Evolutionary conservation across 2,797 vertebrate genomes (phyloP).

Genomic region (Chaetophractus vellerosus): DNA sequence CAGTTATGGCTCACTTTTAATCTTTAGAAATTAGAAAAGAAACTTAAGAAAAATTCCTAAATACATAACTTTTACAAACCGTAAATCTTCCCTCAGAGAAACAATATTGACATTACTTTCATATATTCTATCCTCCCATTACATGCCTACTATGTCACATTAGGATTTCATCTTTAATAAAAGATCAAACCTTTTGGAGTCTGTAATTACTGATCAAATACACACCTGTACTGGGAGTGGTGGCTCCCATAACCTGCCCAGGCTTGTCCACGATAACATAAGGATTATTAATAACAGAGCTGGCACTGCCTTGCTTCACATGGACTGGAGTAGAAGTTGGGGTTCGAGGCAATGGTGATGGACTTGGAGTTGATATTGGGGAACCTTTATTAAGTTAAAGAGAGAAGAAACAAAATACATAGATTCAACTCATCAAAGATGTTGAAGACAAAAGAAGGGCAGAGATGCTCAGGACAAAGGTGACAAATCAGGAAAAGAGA

Average conservation of each 20-base stretch:
- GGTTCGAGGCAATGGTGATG: slow-evolving; percentile 96
- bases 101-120: neutral
- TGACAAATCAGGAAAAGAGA: neutral
- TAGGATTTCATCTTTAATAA: neutral
- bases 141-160: neutral
- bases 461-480: neutral
- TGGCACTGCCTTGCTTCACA: slow-evolving; percentile 93
- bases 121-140: neutral
- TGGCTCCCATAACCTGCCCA: slow-evolving; percentile 93
- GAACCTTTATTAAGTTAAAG: slow-evolving; percentile 92
- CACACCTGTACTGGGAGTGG: slow-evolving; percentile 90
- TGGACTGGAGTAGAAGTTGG: slow-evolving; percentile 95
- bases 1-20: neutral
- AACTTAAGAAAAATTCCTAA: slow-evolving; percentile 23
- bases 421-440: slow-evolving; percentile 32
- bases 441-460: neutral
- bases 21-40: slow-evolving; percentile 8
- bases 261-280: slow-evolving; percentile 96
- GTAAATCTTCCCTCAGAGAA: neutral
- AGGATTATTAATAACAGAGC: slow-evolving; percentile 94
- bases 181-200: neutral
- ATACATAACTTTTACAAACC: neutral
- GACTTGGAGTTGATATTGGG: slow-evolving; percentile 97
- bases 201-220: slow-evolving; percentile 50
- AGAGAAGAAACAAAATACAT: slow-evolving; percentile 77